These are phyloP conservation scores for Barnardius zonarius DNA, from an alignment of 2,113 vertebrate genomes.

Conservation along the genomic window DNA sequence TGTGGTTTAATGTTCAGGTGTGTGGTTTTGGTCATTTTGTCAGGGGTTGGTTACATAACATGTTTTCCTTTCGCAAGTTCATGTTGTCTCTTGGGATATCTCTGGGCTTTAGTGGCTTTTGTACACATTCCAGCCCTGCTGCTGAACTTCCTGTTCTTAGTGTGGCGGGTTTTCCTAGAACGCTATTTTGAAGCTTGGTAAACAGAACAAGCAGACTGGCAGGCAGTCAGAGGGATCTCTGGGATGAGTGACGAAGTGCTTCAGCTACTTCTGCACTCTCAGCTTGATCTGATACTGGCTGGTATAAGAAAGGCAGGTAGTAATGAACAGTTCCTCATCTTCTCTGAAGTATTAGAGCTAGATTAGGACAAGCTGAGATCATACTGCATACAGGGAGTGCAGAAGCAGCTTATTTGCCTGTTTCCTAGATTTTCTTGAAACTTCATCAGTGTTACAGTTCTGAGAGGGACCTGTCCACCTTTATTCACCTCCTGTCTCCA, in stretches of 20 bases:
- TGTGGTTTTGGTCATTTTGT: slow-evolving; percentile 2
- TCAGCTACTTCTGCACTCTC: neutral
- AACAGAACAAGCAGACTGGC: slow-evolving; percentile 17
- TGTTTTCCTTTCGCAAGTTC: slow-evolving; percentile 51
- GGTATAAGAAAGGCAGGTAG: neutral
- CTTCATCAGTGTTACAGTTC: neutral
- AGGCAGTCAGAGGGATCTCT: slow-evolving; percentile 8
- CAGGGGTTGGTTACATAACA: neutral
- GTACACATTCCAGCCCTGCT: slow-evolving; percentile 58
- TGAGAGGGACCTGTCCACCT: neutral
- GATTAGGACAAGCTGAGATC: neutral
- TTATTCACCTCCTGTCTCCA: slow-evolving; percentile 28
- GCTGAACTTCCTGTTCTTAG: slow-evolving; percentile 70
- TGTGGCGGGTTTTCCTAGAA: slow-evolving; percentile 69
- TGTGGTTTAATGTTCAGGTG: slow-evolving; percentile 40
- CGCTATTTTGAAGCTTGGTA: slow-evolving; percentile 59
- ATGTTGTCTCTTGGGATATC: slow-evolving; percentile 47
- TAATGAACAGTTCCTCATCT: neutral
- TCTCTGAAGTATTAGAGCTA: neutral
- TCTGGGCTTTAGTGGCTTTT: slow-evolving; percentile 32
- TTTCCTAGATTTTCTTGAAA: neutral
- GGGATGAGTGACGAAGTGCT: neutral
- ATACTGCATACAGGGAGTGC: neutral
- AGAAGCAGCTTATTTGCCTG: neutral
- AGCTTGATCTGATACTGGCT: neutral